Evolutionary conservation across 2,113 vertebrate genomes (phyloP).

Genomic region (Vulpes lagopus): DNA sequence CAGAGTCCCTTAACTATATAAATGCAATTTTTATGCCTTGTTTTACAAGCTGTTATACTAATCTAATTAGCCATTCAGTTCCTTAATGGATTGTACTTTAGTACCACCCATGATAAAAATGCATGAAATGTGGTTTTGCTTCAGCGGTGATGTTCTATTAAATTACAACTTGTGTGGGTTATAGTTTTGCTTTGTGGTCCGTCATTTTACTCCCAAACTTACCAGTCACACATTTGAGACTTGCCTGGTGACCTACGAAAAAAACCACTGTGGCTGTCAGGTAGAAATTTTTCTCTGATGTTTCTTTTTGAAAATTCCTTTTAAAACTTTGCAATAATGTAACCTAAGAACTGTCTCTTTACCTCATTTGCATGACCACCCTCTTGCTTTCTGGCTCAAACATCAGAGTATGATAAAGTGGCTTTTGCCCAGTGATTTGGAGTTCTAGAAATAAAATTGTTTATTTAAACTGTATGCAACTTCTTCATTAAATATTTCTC

Average conservation of each 20-base stretch:
- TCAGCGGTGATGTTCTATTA: conserved; percentile 65
- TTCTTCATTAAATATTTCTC: background rate
- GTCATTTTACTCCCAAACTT: conserved; percentile 4
- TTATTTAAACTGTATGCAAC: background rate
- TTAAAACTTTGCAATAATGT: conserved; percentile 25
- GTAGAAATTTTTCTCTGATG: conserved; percentile 23
- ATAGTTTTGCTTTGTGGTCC: conserved; percentile 58
- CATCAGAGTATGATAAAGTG: background rate
- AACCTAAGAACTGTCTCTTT: conserved; percentile 39
- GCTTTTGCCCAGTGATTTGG: background rate
- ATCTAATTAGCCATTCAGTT: conserved; percentile 54
- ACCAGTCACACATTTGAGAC: background rate
- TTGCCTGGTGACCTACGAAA: background rate
- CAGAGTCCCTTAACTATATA: conserved; percentile 29
- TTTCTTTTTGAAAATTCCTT: background rate
- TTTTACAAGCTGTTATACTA: conserved; percentile 60
- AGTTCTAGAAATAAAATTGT: background rate
- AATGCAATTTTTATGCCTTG: conserved; percentile 56
- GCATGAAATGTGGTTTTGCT: conserved; percentile 47
- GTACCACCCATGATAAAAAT: conserved; percentile 29
- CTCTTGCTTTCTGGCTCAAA: conserved; percentile 39
- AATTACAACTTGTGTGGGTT: conserved; percentile 39
- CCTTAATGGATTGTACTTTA: conserved; percentile 49
- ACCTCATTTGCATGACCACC: background rate
- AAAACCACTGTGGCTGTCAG: background rate